Conservation (phyloP, 2,113 vertebrate genomes). For the Phylloscopus trochilus region DNA sequence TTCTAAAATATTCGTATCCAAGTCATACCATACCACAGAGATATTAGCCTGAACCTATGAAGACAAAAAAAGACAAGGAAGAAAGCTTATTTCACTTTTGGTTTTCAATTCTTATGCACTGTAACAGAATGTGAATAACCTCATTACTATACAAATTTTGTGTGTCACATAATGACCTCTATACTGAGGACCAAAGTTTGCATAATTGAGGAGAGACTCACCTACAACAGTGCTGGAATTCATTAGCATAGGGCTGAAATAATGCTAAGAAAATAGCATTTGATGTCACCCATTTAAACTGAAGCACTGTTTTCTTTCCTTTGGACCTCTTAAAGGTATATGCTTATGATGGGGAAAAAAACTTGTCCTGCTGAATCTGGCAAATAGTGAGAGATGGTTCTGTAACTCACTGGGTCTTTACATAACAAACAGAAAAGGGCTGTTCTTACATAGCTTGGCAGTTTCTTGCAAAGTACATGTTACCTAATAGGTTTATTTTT, state of each 20-base stretch:
- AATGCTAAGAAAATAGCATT: constrained; percentile 32
- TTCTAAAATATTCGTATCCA: constrained; percentile 7
- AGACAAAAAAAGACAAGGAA: constrained; percentile 45
- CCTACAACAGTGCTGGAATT: constrained; percentile 23
- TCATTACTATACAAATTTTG: constrained; percentile 67
- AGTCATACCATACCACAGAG: neutral
- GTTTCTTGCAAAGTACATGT: neutral
- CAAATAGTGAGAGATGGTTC: neutral
- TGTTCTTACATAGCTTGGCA: neutral
- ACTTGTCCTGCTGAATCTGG: neutral
- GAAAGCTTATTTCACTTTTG: constrained; percentile 66
- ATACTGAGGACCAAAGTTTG: constrained; percentile 65
- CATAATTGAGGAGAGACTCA: constrained; percentile 64
- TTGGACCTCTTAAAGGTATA: constrained; percentile 3
- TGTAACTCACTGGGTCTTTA: neutral
- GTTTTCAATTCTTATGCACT: constrained; percentile 60
- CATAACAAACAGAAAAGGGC: neutral
- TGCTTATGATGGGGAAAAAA: neutral
- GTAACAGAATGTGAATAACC: constrained; percentile 71
- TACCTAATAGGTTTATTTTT: constrained; percentile 36
- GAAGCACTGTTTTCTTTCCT: neutral
- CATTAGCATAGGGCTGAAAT: constrained; percentile 54
- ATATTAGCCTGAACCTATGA: constrained; percentile 34
- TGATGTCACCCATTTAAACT: constrained; percentile 19
- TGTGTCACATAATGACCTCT: constrained; percentile 71